Evolutionary conservation across 2,797 vertebrate species (phyloP).

Genomic region (Alosa sapidissima): DNA sequence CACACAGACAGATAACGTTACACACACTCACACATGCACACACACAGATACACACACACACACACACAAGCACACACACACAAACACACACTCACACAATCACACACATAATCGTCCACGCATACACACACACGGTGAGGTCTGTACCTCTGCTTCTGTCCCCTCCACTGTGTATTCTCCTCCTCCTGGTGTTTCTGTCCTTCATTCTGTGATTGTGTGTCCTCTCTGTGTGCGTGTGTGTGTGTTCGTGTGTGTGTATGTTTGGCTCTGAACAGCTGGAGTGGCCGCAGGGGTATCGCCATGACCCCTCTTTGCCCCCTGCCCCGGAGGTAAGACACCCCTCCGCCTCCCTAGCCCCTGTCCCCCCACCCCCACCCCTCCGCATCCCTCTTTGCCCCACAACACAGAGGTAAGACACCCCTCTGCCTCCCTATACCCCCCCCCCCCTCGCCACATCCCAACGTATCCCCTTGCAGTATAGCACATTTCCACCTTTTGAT

Average conservation of each 20-base stretch:
- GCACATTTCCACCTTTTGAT: background rate
- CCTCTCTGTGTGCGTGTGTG: background rate
- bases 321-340: conserved; percentile 34
- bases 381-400: background rate
- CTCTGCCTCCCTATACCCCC: background rate
- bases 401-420: too few species aligned
- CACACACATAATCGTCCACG: background rate
- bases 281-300: conserved; percentile 40
- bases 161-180: background rate
- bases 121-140: background rate
- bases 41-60: background rate
- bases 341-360: background rate
- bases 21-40: background rate
- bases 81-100: background rate
- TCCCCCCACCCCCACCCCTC: background rate
- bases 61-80: background rate
- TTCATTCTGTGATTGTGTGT: background rate
- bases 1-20: background rate
- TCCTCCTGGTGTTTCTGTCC: background rate
- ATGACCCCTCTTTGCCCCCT: conserved; percentile 23
- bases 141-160: background rate
- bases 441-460: background rate
- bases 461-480: background rate
- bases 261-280: background rate
- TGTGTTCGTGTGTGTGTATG: background rate